These are phyloP conservation scores for Thereuonema tuberculata DNA, from an alignment of 1,140 invertebrate genomes.

Conservation along the genomic window DNA sequence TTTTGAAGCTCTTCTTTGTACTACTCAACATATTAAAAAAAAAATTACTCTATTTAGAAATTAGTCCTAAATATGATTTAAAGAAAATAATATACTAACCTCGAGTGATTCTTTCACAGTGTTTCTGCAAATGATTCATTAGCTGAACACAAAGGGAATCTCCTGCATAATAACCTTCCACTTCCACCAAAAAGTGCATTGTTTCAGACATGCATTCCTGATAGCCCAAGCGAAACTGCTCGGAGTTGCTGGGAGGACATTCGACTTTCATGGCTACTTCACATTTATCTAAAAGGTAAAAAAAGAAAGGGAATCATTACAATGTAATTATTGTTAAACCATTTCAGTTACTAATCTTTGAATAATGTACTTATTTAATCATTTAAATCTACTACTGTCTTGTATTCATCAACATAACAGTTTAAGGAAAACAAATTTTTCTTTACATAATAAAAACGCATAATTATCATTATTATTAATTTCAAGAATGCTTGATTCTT, in stretches of 20 bases:
- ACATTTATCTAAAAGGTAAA: constrained; percentile 21
- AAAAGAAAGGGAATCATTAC: constrained; percentile 3
- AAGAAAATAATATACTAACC: background rate
- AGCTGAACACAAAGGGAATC: constrained; percentile 69
- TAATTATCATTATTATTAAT: too few species aligned
- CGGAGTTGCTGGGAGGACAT: constrained; percentile 20
- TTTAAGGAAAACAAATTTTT: too few species aligned
- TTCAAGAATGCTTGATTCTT: too few species aligned
- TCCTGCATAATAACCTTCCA: constrained; percentile 57
- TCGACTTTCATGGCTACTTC: constrained; percentile 18
- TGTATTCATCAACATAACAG: too few species aligned
- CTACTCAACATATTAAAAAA: too few species aligned
- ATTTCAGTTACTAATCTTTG: too few species aligned
- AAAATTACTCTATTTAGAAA: too few species aligned
- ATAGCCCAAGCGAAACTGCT: constrained; percentile 61
- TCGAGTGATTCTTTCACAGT: constrained; percentile 48
- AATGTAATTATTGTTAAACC: background rate
- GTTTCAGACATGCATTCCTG: constrained; percentile 80
- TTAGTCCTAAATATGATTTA: too few species aligned
- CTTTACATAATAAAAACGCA: too few species aligned
- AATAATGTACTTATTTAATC: too few species aligned
- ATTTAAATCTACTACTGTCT: too few species aligned
- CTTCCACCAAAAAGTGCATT: constrained; percentile 75
- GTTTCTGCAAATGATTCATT: constrained; percentile 65
- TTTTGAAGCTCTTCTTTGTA: too few species aligned